Percentiles rank a stretch among this genome's conserved stretches.
These are phyloP conservation scores for Cladorhizidae sp. DNA, from an alignment of 37 sponge, comb jelly and placozoan genomes.

Conservation along the genomic window DNA sequence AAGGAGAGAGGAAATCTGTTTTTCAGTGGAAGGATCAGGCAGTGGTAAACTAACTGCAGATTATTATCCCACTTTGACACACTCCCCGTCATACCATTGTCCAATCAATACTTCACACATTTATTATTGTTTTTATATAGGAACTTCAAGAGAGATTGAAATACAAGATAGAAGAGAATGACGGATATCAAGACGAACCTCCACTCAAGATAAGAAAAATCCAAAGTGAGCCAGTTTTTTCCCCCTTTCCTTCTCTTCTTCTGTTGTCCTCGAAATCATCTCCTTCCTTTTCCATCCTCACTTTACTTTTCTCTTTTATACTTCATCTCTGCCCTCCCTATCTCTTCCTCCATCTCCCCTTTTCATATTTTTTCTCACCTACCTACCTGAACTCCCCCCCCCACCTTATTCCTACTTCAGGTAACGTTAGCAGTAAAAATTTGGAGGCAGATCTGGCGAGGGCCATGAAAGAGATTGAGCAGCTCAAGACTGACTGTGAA, in stretches of 20 bases:
- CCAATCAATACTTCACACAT: neutral
- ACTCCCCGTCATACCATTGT: neutral
- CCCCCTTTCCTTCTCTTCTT: neutral
- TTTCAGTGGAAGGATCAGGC: slow-evolving; percentile 61
- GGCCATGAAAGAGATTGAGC: slow-evolving; percentile 39
- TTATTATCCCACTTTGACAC: neutral
- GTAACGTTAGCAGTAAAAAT: no score
- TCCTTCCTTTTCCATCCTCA: no score
- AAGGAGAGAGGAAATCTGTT: slow-evolving; percentile 75
- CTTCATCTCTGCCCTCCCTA: no score
- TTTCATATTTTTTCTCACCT: no score
- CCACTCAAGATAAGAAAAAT: neutral
- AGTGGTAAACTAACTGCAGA: slow-evolving; percentile 9
- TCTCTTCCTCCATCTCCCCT: no score
- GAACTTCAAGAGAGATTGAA: neutral
- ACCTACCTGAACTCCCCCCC: no score
- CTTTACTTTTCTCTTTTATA: no score
- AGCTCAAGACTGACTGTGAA: slow-evolving; percentile 54
- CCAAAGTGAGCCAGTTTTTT: neutral
- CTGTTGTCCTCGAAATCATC: neutral
- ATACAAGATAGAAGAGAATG: neutral
- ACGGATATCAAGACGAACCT: slow-evolving; percentile 4
- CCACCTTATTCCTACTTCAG: no score
- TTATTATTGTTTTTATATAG: neutral
- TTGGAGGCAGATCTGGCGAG: slow-evolving; percentile 23